Conservation (phyloP, 2,797 vertebrate species). For the Chanos chanos region DNA sequence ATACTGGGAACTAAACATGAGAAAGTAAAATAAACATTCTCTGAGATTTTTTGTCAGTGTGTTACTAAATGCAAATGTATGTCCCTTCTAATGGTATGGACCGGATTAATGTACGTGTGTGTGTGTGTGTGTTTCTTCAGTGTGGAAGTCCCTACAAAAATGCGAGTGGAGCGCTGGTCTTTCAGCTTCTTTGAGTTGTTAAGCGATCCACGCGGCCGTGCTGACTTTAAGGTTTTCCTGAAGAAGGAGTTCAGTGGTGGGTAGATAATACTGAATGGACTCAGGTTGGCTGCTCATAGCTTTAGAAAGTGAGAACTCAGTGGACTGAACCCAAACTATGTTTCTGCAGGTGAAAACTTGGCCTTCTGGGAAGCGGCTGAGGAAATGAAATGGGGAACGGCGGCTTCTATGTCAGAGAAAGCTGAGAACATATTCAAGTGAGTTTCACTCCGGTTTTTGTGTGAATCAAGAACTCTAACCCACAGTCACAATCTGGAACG, state of each 20-base stretch:
- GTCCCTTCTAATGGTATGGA: not conserved
- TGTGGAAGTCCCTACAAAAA: slow-evolving; percentile 85
- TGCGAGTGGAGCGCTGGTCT: slow-evolving; percentile 93
- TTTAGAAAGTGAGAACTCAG: slow-evolving; percentile 86
- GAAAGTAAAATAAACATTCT: slow-evolving; percentile 69
- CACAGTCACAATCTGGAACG: too few relatives aligned
- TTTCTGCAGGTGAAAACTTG: slow-evolving; percentile 85
- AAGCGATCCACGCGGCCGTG: slow-evolving; percentile 84
- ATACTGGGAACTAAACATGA: slow-evolving; percentile 88
- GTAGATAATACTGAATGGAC: not conserved
- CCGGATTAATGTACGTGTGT: not conserved
- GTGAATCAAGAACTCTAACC: too few relatives aligned
- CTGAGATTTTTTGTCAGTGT: not conserved
- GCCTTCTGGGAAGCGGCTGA: slow-evolving; percentile 98
- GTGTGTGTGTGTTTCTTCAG: slow-evolving; percentile 57
- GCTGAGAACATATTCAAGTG: slow-evolving; percentile 92
- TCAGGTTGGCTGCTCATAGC: not conserved
- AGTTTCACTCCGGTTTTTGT: slow-evolving; percentile 53
- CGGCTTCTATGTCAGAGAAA: slow-evolving; percentile 85
- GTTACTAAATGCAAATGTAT: not conserved
- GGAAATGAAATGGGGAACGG: slow-evolving; percentile 89
- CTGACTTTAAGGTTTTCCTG: slow-evolving; percentile 92
- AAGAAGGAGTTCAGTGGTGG: slow-evolving; percentile 97
- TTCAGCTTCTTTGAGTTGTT: slow-evolving; percentile 92
- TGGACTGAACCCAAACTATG: too few relatives aligned